A percentile compares a stretch with the other conserved stretches of the same genome.
Conservation (phyloP, 1,140 invertebrate species). For the Formica exsecta region DNA sequence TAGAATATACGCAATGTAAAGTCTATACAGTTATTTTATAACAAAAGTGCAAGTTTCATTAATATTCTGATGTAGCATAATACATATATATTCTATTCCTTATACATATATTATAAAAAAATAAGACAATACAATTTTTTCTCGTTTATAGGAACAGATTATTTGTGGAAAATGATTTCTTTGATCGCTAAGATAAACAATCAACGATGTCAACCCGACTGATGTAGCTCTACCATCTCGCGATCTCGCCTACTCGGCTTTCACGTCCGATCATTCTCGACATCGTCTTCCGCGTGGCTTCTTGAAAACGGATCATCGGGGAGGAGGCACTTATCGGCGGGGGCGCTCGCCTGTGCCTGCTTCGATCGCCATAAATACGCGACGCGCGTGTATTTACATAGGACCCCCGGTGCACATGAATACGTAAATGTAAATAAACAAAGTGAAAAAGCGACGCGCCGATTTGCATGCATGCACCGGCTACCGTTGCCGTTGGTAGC, state of each 20-base stretch:
- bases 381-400: constrained; percentile 63
- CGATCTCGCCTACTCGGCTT: constrained; percentile 26
- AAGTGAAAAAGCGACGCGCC: constrained; percentile 42
- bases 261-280: constrained; percentile 42
- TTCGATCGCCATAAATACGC: constrained; percentile 36
- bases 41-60: too few species aligned
- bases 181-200: constrained; percentile 26
- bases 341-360: background rate
- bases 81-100: background rate
- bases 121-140: constrained; percentile 2
- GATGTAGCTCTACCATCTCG: background rate
- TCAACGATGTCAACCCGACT: constrained; percentile 49
- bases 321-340: constrained; percentile 46
- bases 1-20: too few species aligned
- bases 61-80: too few species aligned
- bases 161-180: background rate
- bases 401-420: constrained; percentile 44
- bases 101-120: background rate
- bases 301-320: constrained; percentile 64
- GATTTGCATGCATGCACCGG: constrained; percentile 62
- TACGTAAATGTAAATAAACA: constrained; percentile 65
- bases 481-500: constrained; percentile 57
- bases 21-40: too few species aligned
- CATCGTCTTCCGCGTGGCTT: constrained; percentile 19
- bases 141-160: background rate